These are phyloP conservation scores for Heterocephalus glaber DNA, from an alignment of 2,113 vertebrate species.

Conservation along the genomic window DNA sequence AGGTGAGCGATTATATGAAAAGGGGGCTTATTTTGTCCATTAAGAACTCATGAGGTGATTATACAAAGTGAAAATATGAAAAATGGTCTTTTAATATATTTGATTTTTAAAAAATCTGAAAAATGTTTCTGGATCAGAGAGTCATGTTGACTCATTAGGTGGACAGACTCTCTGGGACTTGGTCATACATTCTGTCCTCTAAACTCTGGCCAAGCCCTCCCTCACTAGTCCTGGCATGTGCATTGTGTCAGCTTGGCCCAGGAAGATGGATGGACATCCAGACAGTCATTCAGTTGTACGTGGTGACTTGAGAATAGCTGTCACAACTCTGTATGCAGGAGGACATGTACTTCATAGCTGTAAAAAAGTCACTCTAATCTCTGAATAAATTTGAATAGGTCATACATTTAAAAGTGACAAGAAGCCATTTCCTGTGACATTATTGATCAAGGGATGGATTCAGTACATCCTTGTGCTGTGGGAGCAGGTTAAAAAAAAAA, in stretches of 20 bases:
- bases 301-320: background rate
- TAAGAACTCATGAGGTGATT: background rate
- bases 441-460: slow-evolving; percentile 21
- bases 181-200: background rate
- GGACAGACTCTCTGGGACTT: background rate
- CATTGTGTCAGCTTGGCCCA: background rate
- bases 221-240: background rate
- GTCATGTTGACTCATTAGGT: background rate
- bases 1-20: background rate
- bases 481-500: background rate
- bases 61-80: background rate
- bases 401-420: slow-evolving; percentile 34
- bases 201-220: background rate
- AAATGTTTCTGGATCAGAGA: background rate
- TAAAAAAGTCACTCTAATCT: background rate
- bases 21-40: background rate
- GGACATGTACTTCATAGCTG: background rate
- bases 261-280: background rate
- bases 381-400: slow-evolving; percentile 55
- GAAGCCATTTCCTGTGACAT: background rate
- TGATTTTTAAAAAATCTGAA: slow-evolving; percentile 18
- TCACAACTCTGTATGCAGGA: background rate
- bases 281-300: background rate
- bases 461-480: background rate
- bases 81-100: slow-evolving; percentile 21